phyloP scores from a whole-genome alignment of 1,140 invertebrate species.

The Bradysia coprophila region DNA sequence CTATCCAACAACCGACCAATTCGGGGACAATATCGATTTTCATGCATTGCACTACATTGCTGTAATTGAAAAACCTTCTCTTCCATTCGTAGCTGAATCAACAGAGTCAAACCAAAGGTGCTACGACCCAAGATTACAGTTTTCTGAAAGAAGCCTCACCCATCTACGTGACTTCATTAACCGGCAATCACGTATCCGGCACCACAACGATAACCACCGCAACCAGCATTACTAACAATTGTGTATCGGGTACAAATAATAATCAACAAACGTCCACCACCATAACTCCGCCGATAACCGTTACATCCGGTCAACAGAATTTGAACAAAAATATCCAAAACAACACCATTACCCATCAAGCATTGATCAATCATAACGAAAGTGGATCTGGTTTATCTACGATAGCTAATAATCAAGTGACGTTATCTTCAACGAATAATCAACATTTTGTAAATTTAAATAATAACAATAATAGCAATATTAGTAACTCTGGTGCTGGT shows the following conservation, averaged over 20 bases:
- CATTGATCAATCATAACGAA: neutral
- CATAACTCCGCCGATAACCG: neutral
- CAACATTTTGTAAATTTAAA: slow-evolving; percentile 2
- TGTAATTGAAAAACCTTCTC: too few relatives aligned
- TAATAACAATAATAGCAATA: slow-evolving; percentile 11
- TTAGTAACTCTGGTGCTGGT: slow-evolving; percentile 4
- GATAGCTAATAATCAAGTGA: neutral
- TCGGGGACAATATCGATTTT: too few relatives aligned
- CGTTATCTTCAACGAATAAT: neutral
- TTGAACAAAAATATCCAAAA: neutral
- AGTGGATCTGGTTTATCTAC: neutral
- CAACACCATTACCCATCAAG: neutral
- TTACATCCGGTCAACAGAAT: neutral
- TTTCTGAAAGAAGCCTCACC: slow-evolving; percentile 31
- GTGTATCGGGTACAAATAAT: slow-evolving; percentile 5
- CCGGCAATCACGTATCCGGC: slow-evolving; percentile 36
- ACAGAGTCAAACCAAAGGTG: slow-evolving; percentile 30
- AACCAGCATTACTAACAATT: slow-evolving; percentile 17
- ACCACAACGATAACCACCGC: slow-evolving; percentile 32
- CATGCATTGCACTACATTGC: too few relatives aligned
- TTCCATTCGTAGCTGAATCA: slow-evolving; percentile 49
- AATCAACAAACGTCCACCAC: neutral
- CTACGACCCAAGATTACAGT: slow-evolving; percentile 32
- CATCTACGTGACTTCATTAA: slow-evolving; percentile 60
- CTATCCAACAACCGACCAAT: too few relatives aligned